Evolutionary conservation across 2,797 vertebrate species (phyloP), one percentile per base, ranked within the genome.

Genomic region (Premnoplex brunnescens): DNA sequence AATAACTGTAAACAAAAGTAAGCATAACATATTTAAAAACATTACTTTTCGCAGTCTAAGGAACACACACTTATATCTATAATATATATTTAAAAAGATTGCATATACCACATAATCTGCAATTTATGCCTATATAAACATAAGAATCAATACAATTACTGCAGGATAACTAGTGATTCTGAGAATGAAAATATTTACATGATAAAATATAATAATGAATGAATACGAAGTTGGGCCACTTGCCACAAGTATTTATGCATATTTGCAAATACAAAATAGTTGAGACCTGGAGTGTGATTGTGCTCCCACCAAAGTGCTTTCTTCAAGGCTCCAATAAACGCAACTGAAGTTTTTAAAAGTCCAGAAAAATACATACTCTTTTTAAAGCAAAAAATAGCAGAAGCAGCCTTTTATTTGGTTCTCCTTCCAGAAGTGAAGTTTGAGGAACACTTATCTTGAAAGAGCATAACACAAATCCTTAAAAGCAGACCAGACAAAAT

Each of bases 1-100:
- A 54, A 75, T 81, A 96, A 75, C 10, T 75, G 84, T 43, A 94
- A 95, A 87, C 34, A 89, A 88, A 95, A 77, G 52, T 66, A 86
- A 94, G 73, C 58, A 88, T 30, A 87, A 24, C 17, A 32, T 36
- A 34, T 20, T 39, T 51, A 62, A 84, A 86, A 78, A 74, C 66
- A n/a, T 7, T 21, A 60, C 30, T 76, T 96, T 74, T 52, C 92
- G 49, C 66, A 93, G 46, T 63, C 51, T 60, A 79, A 30, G 71
- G 51, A 94, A 68, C 43, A 91, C 32, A 87, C 4, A 7, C 60
- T 82, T 77, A 88, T 1, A 66, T 14, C 32, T 59, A 48, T 59
- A 68, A 72, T 34, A 18, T 73, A 68, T 58, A 39, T 88, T 93
- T 81, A 13, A 27, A 54, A 84, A 76, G 30, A 67, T 44, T 44